Conservation (phyloP, 2,888 invertebrate genomes). For the Exocentrus adspersus region DNA sequence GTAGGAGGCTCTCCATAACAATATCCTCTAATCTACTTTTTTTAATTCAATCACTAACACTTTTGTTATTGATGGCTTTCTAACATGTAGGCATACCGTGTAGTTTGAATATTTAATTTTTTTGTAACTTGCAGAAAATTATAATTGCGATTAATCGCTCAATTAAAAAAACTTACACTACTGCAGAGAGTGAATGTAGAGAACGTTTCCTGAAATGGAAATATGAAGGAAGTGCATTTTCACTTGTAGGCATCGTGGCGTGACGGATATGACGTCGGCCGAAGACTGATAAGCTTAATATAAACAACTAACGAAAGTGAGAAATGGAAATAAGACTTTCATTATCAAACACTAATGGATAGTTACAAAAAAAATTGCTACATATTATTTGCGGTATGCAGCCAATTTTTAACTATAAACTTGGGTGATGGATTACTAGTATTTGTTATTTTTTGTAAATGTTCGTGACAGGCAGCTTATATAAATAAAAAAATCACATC, state of each 20-base stretch:
- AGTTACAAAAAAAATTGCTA: no score
- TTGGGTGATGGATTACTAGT: no score
- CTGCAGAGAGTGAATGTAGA: background rate
- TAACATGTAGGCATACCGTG: constrained; percentile 18
- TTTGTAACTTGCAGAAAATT: background rate
- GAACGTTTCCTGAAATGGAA: background rate
- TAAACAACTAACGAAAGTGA: no score
- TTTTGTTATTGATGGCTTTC: constrained; percentile 9
- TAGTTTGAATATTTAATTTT: constrained; percentile 14
- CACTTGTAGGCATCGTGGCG: background rate
- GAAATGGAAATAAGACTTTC: no score
- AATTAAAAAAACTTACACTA: background rate
- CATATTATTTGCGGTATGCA: no score
- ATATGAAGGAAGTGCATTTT: constrained; percentile 1
- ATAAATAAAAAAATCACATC: no score
- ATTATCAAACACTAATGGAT: no score
- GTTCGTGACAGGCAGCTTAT: no score
- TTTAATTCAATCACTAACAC: constrained; percentile 8
- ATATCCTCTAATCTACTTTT: background rate
- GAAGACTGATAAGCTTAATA: background rate
- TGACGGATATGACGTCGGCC: background rate
- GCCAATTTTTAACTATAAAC: no score
- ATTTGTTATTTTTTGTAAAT: no score
- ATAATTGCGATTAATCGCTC: constrained; percentile 6
- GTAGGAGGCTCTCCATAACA: background rate